Evolutionary conservation across 2,888 invertebrate genomes (phyloP).

Genomic region (Hyppa rectilinea): DNA sequence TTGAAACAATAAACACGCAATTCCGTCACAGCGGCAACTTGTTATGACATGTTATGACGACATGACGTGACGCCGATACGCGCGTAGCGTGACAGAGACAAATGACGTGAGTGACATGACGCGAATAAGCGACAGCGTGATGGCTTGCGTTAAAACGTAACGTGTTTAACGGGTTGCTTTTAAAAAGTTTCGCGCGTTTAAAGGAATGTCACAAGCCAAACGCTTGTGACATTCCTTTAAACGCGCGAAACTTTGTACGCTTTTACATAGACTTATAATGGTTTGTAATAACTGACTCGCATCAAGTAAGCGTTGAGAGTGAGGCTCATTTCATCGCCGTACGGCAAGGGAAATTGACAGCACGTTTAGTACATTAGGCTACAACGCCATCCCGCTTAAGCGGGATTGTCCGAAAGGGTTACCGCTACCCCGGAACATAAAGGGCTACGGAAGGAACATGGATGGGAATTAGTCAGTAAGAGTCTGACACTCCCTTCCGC

Average conservation of each 20-base stretch:
- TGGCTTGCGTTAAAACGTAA: slow-evolving; percentile 46
- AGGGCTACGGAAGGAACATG: too few species aligned
- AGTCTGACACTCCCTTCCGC: too few species aligned
- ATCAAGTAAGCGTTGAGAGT: background rate
- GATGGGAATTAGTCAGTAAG: too few species aligned
- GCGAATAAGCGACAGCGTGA: slow-evolving; percentile 42
- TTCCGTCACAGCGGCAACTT: slow-evolving; percentile 48
- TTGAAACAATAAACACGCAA: slow-evolving; percentile 59
- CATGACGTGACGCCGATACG: slow-evolving; percentile 59
- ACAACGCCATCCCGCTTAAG: too few species aligned
- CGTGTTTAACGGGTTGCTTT: slow-evolving; percentile 40
- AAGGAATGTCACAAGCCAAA: too few species aligned
- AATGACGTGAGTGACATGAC: slow-evolving; percentile 59
- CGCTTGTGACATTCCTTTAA: slow-evolving; percentile 26
- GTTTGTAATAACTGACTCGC: background rate
- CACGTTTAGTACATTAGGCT: too few species aligned
- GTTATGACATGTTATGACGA: slow-evolving; percentile 60
- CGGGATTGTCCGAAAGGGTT: too few species aligned
- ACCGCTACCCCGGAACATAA: too few species aligned
- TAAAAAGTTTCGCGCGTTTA: slow-evolving; percentile 44
- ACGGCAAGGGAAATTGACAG: background rate
- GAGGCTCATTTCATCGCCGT: background rate
- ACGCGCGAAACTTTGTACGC: slow-evolving; percentile 5
- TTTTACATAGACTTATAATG: slow-evolving; percentile 11
- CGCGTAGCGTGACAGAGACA: slow-evolving; percentile 59